These are phyloP conservation scores for Proctacanthus coquilletti DNA, from an alignment of 1,140 invertebrate species.

Conservation along the genomic window DNA sequence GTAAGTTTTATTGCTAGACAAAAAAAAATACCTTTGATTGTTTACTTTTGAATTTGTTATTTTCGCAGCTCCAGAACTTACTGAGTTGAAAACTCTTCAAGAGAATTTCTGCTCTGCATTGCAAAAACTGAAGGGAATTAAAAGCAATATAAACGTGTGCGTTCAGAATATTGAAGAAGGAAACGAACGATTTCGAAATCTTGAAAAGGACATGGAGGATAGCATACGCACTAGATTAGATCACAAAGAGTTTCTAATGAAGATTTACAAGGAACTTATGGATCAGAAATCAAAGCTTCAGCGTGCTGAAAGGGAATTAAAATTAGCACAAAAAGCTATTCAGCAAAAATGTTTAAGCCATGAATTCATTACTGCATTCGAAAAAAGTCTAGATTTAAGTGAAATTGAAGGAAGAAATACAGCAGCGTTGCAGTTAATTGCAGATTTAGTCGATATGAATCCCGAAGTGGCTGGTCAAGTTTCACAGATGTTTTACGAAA, in stretches of 20 bases:
- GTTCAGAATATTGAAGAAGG: slow-evolving; percentile 10
- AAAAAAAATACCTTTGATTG: too few relatives aligned
- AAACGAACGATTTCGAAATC: slow-evolving; percentile 7
- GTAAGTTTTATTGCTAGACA: slow-evolving; percentile 12
- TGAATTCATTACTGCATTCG: slow-evolving; percentile 20
- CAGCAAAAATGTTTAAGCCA: slow-evolving; percentile 16
- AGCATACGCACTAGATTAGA: slow-evolving; percentile 9
- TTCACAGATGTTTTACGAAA: slow-evolving; percentile 16
- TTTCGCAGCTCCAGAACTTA: background rate
- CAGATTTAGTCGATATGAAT: slow-evolving; percentile 20
- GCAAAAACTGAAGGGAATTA: slow-evolving; percentile 16
- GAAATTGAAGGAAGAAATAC: slow-evolving; percentile 27
- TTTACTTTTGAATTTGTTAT: background rate
- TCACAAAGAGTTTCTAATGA: slow-evolving; percentile 13
- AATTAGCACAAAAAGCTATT: slow-evolving; percentile 14
- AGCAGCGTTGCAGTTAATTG: slow-evolving; percentile 24
- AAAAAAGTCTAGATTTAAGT: slow-evolving; percentile 24
- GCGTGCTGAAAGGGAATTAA: slow-evolving; percentile 22
- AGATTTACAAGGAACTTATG: slow-evolving; percentile 16
- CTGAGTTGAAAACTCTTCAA: slow-evolving; percentile 11
- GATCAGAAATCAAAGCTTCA: slow-evolving; percentile 22
- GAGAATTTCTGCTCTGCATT: slow-evolving; percentile 12
- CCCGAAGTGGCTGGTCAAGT: slow-evolving; percentile 16
- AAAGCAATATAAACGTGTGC: slow-evolving; percentile 13
- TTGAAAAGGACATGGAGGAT: slow-evolving; percentile 9